Evolutionary conservation across 1,140 invertebrate genomes (phyloP), one percentile per base, ranked within the genome.

Genomic region (Magallana ariakensis): DNA sequence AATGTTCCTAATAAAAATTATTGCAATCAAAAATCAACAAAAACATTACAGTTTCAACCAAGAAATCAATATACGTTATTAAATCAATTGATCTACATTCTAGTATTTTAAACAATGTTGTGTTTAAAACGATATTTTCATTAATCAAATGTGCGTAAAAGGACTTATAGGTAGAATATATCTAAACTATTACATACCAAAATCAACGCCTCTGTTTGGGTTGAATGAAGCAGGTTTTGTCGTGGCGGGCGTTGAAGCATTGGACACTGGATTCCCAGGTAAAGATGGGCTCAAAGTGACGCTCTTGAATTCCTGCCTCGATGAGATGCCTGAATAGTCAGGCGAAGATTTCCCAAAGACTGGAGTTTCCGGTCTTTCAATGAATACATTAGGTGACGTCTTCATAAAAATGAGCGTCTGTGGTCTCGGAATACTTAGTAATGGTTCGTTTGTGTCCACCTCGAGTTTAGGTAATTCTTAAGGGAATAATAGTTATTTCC

Each of bases 241-340:
- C 13, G 66, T 19, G 1, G 33, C 22, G 22, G 66, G 66, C 13
- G 66, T 75, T 22, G 66, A 75, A 11, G 22, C 8, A 75, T 75
- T 75, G 22, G 66, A 75, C 22, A 75, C 26, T 26, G 66, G 22
- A 26, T 75, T 75, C 2, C 66, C 66, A 26, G 26, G 7, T 7
- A 75, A 22, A 0, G 66, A 75, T 26, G 66, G 66, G 33, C 66
- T 75, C 26, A 75, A 33, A 13, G 66, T 75, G 1, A 75, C 22
- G 22, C 66, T 75, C 33, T 75, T 75, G 10, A 75, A 75, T 26
- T 75, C 66, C 22, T 75, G 22, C 33, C 66, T 75, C 11, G 66
- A 75, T 10, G 66, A 75, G 11, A 26, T 26, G 22, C 10, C 66
- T 6, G 66, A 75, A 26, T 11, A 2, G 3, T 75, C 16, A 8